Percentiles rank a stretch among this genome's conserved stretches.
Evolutionary conservation across 2,888 invertebrate species (phyloP).

Genomic region (Scrobipalpa atriplicella): DNA sequence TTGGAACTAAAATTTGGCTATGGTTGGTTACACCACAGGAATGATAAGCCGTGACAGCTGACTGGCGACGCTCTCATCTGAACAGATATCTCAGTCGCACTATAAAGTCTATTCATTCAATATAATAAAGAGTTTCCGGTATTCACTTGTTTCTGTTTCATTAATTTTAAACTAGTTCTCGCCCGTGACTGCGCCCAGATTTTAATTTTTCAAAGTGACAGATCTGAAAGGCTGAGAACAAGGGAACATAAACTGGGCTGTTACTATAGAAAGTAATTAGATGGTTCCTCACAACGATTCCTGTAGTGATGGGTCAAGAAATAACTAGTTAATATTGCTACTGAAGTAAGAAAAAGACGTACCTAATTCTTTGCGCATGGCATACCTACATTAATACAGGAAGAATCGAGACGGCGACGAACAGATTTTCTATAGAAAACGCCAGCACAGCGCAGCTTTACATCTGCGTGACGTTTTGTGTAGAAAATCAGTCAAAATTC

Average conservation of each 20-base stretch:
- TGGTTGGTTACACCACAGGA: too few relatives aligned
- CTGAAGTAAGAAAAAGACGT: not conserved
- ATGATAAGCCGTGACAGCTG: too few relatives aligned
- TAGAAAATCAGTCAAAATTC: too few relatives aligned
- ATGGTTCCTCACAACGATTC: conserved; percentile 8
- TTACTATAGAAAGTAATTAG: conserved; percentile 24
- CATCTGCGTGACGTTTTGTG: too few relatives aligned
- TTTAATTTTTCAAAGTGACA: conserved; percentile 21
- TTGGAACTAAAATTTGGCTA: too few relatives aligned
- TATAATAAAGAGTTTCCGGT: not conserved
- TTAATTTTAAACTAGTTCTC: not conserved
- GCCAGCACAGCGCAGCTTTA: too few relatives aligned
- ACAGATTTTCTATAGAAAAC: too few relatives aligned
- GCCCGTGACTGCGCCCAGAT: not conserved
- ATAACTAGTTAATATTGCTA: not conserved
- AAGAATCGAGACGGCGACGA: too few relatives aligned
- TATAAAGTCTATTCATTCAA: not conserved
- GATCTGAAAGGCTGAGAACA: conserved; percentile 11
- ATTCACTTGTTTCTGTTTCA: not conserved
- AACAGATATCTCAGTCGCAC: too few relatives aligned
- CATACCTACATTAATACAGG: too few relatives aligned
- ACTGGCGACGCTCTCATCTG: too few relatives aligned
- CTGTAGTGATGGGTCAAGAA: not conserved
- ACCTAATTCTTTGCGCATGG: too few relatives aligned
- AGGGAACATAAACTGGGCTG: conserved; percentile 15